Conservation (phyloP, 2,888 invertebrate species). For the Tineola bisselliella region DNA sequence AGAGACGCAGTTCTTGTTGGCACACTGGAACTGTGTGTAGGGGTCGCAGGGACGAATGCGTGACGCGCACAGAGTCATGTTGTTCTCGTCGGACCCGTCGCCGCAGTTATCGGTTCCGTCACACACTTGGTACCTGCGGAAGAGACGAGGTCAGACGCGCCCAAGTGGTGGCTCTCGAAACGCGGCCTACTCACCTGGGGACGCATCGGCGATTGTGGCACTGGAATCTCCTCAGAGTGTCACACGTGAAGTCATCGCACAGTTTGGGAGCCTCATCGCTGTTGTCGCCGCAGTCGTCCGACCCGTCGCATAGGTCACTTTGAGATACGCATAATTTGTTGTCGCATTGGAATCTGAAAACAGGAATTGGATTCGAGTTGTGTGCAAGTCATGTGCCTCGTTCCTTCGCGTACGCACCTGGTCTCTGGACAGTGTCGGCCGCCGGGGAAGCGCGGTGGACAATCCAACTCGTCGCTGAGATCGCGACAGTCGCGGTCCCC, state of each 20-base stretch:
- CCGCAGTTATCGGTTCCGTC: constrained; percentile 94
- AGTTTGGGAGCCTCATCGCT: constrained; percentile 85
- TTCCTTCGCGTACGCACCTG: constrained; percentile 33
- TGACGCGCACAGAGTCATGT: constrained; percentile 87
- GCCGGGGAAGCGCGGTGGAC: constrained; percentile 87
- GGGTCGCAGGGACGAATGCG: constrained; percentile 80
- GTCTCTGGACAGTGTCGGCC: constrained; percentile 90
- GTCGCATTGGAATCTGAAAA: constrained; percentile 83
- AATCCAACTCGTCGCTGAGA: constrained; percentile 88
- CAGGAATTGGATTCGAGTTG: too few species aligned
- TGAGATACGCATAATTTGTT: constrained; percentile 93
- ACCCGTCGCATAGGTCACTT: constrained; percentile 91
- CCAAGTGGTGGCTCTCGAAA: neutral
- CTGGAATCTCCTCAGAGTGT: constrained; percentile 84
- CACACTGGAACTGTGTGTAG: constrained; percentile 85
- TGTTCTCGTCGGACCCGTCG: constrained; percentile 95
- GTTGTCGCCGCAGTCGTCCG: constrained; percentile 92
- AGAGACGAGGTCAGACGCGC: neutral
- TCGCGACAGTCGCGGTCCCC: constrained; percentile 90
- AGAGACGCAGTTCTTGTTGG: constrained; percentile 86
- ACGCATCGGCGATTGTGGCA: constrained; percentile 91
- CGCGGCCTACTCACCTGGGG: constrained; percentile 56
- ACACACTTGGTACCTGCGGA: constrained; percentile 78
- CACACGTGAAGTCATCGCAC: constrained; percentile 83
- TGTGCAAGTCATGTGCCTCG: too few species aligned